Evolutionary conservation across 1,140 invertebrate genomes (phyloP).

Genomic region (Orchesella cincta): DNA sequence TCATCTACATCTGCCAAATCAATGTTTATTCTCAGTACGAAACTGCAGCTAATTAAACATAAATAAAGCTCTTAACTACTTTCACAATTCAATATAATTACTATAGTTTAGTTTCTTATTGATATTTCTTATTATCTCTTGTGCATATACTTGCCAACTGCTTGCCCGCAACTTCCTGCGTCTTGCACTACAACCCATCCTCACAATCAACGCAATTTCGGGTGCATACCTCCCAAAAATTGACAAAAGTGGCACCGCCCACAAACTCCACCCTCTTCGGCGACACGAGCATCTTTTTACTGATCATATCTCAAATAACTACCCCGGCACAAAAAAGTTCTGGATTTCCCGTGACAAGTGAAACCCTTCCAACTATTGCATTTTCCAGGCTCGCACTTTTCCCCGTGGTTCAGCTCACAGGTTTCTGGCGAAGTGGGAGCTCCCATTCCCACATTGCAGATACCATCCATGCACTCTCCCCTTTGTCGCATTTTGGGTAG

Average conservation of each 20-base stretch:
- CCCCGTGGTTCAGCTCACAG: conserved; percentile 20
- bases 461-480: conserved; percentile 27
- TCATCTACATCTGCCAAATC: too few relatives aligned
- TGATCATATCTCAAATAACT: conserved; percentile 29
- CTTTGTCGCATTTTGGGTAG: conserved; percentile 30
- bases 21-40: too few relatives aligned
- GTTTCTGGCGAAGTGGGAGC: conserved; percentile 15
- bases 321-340: conserved; percentile 35
- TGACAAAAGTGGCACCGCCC: too few relatives aligned
- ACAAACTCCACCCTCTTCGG: not conserved
- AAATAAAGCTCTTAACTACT: too few relatives aligned
- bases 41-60: too few relatives aligned
- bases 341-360: conserved; percentile 17
- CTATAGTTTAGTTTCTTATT: too few relatives aligned
- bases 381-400: conserved; percentile 26
- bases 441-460: conserved; percentile 16
- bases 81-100: too few relatives aligned
- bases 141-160: conserved; percentile 17
- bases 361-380: conserved; percentile 35
- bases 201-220: conserved; percentile 14
- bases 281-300: conserved; percentile 27
- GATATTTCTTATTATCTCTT: too few relatives aligned
- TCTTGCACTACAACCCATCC: conserved; percentile 16
- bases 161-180: not conserved
- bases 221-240: not conserved